Evolutionary conservation across 2,113 vertebrate species (phyloP).

Genomic region (Xiphorhynchus elegans): DNA sequence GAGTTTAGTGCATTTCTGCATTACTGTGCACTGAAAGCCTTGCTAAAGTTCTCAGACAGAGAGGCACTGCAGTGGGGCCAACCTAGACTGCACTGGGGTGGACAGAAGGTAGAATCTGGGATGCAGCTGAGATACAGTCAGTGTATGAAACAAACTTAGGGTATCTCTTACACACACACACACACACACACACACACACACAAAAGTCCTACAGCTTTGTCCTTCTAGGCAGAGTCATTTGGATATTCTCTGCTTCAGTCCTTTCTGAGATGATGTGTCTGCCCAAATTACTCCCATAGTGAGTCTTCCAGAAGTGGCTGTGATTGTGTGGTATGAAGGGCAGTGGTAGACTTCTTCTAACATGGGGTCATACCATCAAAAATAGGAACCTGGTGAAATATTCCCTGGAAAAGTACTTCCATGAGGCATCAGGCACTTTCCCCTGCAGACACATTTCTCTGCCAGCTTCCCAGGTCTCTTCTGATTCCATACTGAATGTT

Average conservation of each 20-base stretch:
- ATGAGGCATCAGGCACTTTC: not conserved
- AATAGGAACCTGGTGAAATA: not conserved
- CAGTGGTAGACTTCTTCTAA: not conserved
- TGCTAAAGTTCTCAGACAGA: not conserved
- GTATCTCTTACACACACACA: not conserved
- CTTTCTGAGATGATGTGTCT: not conserved
- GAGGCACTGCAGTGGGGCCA: not conserved
- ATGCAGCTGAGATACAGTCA: not conserved
- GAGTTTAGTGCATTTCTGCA: not conserved
- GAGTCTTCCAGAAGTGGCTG: not conserved
- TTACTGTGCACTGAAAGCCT: not conserved
- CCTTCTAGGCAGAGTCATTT: not conserved
- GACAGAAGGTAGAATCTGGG: not conserved
- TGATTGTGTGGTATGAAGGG: not conserved
- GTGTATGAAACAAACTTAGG: not conserved
- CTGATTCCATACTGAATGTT: not conserved
- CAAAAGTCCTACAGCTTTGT: not conserved
- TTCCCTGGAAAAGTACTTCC: not conserved
- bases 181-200: not conserved
- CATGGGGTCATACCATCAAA: not conserved
- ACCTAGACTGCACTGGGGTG: not conserved
- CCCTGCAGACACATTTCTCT: not conserved
- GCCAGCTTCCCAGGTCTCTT: not conserved
- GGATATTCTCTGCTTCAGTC: not conserved
- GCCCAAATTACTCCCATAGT: not conserved